Base-by-base conservation (phyloP, 37 sponge, comb jelly and placozoan species). In the Petrosia ficiformis region DNA sequence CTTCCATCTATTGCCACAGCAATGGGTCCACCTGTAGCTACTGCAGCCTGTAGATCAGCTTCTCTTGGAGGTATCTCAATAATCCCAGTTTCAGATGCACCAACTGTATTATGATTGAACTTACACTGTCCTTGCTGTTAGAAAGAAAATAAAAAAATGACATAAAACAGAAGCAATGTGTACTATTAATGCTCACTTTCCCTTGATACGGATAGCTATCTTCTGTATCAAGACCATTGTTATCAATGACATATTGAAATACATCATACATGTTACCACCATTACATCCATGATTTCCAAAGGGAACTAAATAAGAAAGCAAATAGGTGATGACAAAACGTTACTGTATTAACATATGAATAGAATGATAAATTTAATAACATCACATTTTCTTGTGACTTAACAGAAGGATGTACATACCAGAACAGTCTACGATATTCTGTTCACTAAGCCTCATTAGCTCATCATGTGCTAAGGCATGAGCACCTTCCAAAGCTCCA, bases 361-460 rank as follows among this genome's bases (percentile, higher is more conserved):
- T n/a, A n/a, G n/a, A n/a, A n/a, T n/a, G n/a, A n/a, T n/a, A n/a
- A n/a, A n/a, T n/a, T n/a, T n/a, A n/a, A n/a, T n/a, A n/a, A n/a
- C n/a, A n/a, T n/a, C n/a, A n/a, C n/a, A n/a, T n/a, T n/a, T n/a
- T n/a, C n/a, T n/a, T n/a, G n/a, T n/a, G n/a, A n/a, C 70, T 16
- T n/a, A n/a, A n/a, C n/a, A n/a, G n/a, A n/a, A n/a, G n/a, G n/a
- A n/a, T n/a, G n/a, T n/a, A n/a, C 44, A 76, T 54, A 63, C 74
- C 70, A 8, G 93, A 92, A 65, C 97, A 96, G 66, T 96, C 97
- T 21, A 96, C 74, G 28, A 92, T 65, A 60, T 96, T 87, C 75
- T 96, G 97, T 48, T 92, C 97, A 67, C 87, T 86, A 26, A 94
- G 74, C 14, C 81, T 74, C 0, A 87, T 82, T 64, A 87, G 82